Percentiles rank a stretch among this genome's conserved stretches.
phyloP scores from a whole-genome alignment of 23 tunicate species.

The Clavelina lepadiformis region DNA sequence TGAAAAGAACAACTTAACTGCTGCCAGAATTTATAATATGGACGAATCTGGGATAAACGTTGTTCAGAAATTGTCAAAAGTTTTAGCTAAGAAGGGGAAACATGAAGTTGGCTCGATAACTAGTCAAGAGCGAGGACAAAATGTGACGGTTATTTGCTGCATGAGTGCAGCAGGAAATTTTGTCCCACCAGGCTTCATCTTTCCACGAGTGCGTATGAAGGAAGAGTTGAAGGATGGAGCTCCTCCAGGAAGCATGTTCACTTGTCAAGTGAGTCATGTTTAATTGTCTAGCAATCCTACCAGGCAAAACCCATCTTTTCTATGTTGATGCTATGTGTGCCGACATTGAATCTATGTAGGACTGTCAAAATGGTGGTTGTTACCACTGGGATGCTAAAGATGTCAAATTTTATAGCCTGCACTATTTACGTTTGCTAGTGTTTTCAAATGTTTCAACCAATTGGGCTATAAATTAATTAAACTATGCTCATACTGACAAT shows the following conservation, averaged over 20 bases:
- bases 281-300: not conserved
- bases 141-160: constrained; percentile 7
- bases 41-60: constrained; percentile 21
- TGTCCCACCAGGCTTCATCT: constrained; percentile 5
- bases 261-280: constrained; percentile 10
- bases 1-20: not conserved
- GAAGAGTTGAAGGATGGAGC: constrained; percentile 20
- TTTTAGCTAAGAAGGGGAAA: constrained; percentile 17
- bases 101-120: constrained; percentile 26
- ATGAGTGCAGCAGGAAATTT: constrained; percentile 17
- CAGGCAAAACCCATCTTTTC: constrained; percentile 3
- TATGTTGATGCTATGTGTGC: constrained; percentile 1
- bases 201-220: constrained; percentile 3
- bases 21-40: constrained; percentile 16
- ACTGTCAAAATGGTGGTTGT: not conserved
- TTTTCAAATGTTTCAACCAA: too few species aligned
- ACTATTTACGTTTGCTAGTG: not conserved
- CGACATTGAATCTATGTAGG: constrained; percentile 3
- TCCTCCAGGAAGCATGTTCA: constrained; percentile 24
- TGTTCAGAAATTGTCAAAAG: constrained; percentile 12
- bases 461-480: too few species aligned
- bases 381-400: constrained; percentile 3
- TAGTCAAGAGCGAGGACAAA: constrained; percentile 14
- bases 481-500: constrained; percentile 2
- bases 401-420: not conserved